A percentile compares a stretch with the other conserved stretches of the same genome.
Conservation (phyloP, 2,888 invertebrate species). For the Crocallis elinguaria region DNA sequence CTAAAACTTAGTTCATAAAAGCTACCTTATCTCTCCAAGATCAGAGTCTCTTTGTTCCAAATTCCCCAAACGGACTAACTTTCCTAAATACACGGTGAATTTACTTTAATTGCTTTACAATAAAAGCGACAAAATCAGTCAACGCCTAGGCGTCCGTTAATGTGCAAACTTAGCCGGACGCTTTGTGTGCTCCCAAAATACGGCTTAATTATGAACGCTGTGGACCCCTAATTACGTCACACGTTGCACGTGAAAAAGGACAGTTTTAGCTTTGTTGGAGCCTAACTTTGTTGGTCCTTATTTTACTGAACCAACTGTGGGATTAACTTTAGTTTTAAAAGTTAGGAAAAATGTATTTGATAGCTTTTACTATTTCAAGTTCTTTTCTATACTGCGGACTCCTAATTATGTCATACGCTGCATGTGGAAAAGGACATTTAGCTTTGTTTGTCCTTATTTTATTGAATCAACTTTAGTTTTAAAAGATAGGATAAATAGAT, state of each 20-base stretch:
- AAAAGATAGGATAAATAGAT: too few species aligned
- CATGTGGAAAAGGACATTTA: too few species aligned
- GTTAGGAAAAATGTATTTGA: not conserved
- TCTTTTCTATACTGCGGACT: not conserved
- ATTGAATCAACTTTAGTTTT: too few species aligned
- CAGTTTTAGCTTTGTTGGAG: conserved; percentile 33
- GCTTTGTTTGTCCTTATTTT: too few species aligned
- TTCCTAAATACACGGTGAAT: conserved; percentile 8
- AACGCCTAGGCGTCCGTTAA: conserved; percentile 51
- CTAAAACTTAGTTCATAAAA: too few species aligned
- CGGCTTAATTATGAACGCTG: conserved; percentile 65
- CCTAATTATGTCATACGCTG: too few species aligned
- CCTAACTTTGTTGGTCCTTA: conserved; percentile 22
- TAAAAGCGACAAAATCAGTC: conserved; percentile 25
- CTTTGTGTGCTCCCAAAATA: conserved; percentile 65
- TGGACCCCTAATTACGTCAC: conserved; percentile 51
- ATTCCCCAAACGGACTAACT: conserved; percentile 2
- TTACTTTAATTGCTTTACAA: conserved; percentile 19
- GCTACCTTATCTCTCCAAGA: not conserved
- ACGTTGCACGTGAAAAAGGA: conserved; percentile 47
- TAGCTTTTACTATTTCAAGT: not conserved
- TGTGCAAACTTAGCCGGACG: conserved; percentile 59
- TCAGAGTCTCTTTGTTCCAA: too few species aligned
- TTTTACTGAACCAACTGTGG: conserved; percentile 10
- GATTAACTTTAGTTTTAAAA: not conserved